These are phyloP conservation scores for Tachycineta bicolor DNA, from an alignment of 2,113 vertebrate species.

Conservation along the genomic window DNA sequence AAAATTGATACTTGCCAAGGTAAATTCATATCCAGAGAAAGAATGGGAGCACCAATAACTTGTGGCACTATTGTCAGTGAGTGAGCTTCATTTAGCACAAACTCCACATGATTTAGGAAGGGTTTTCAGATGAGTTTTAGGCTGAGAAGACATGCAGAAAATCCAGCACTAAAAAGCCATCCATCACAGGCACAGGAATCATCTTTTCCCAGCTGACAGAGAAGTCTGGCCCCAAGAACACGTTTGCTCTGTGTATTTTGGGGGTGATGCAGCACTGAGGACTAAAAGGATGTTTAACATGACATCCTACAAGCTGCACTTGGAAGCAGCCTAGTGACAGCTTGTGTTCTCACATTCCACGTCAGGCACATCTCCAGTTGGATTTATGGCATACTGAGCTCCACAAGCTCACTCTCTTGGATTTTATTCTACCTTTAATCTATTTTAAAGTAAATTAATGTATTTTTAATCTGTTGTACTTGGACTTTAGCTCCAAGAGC, in stretches of 20 bases:
- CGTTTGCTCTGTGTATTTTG: rapidly evolving
- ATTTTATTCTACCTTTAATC: background rate
- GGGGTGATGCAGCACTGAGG: background rate
- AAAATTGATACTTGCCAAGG: background rate
- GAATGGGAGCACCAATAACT: background rate
- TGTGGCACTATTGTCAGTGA: rapidly evolving
- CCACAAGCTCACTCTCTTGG: background rate
- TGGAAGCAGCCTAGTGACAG: background rate
- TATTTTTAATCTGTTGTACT: background rate
- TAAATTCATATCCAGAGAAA: rapidly evolving
- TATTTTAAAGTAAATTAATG: background rate
- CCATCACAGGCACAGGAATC: background rate
- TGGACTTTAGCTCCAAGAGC: background rate
- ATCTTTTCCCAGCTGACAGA: background rate
- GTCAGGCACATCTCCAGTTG: background rate
- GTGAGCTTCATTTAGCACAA: background rate
- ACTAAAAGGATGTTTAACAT: background rate
- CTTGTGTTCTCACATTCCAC: background rate
- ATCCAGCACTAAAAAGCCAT: rapidly evolving
- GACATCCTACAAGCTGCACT: background rate
- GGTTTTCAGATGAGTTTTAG: background rate
- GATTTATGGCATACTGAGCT: background rate
- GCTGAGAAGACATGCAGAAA: background rate
- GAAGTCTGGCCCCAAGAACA: background rate
- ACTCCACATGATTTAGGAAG: background rate